phyloP scores from a whole-genome alignment of 2,888 invertebrate species.

The Tolmerus cingulatus region DNA sequence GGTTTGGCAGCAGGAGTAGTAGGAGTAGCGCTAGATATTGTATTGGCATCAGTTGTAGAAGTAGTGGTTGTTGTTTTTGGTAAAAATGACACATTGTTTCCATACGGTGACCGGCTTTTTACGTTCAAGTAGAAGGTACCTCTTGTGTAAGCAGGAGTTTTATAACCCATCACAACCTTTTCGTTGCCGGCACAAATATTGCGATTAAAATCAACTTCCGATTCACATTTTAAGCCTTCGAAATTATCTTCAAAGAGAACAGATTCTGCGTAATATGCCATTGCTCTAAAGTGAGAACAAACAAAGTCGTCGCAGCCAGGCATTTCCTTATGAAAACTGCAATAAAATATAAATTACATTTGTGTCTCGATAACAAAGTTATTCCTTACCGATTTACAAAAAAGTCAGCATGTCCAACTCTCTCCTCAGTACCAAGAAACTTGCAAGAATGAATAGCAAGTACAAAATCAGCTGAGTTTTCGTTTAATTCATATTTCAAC shows the following conservation, averaged over 20 bases:
- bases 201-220: neutral
- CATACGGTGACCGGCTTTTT: neutral
- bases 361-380: neutral
- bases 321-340: neutral
- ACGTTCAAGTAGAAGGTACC: neutral
- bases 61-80: neutral
- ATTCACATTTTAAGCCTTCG: neutral
- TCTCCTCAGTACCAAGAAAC: constrained; percentile 43
- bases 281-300: constrained; percentile 47
- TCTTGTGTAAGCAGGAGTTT: neutral
- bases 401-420: constrained; percentile 48
- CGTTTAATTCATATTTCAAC: constrained; percentile 27
- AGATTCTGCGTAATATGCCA: constrained; percentile 49
- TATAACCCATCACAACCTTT: neutral
- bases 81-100: neutral
- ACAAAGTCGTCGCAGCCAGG: constrained; percentile 48
- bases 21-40: neutral
- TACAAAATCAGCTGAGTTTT: constrained; percentile 47
- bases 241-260: constrained; percentile 28
- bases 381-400: constrained; percentile 46
- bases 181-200: neutral
- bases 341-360: neutral
- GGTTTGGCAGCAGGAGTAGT: neutral
- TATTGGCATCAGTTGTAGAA: neutral
- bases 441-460: constrained; percentile 47